Evolutionary conservation across 2,113 vertebrate species (phyloP).

Genomic region (Periophthalmus modestus): DNA sequence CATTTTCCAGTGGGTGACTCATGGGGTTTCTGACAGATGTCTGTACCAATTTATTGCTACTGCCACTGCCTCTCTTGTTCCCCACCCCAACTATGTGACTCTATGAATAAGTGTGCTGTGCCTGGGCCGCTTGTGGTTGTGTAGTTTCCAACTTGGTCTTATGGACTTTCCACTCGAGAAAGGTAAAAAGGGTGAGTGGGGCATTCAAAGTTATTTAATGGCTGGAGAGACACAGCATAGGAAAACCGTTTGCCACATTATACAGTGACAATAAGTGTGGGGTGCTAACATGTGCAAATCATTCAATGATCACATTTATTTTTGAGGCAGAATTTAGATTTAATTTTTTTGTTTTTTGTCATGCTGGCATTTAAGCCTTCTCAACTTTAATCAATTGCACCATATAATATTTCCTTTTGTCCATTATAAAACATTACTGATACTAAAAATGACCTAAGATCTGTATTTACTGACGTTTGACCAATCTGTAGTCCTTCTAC

Average conservation of each 20-base stretch:
- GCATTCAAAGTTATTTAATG: slow-evolving; percentile 31
- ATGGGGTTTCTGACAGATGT: slow-evolving; percentile 69
- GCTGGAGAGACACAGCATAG: slow-evolving; percentile 22
- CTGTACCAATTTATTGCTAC: slow-evolving; percentile 73
- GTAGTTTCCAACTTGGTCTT: slow-evolving; percentile 65
- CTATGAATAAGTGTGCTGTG: slow-evolving; percentile 69
- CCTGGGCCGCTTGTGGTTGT: slow-evolving; percentile 58
- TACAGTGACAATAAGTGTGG: not conserved
- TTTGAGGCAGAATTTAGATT: not conserved
- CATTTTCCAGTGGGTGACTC: slow-evolving; percentile 73
- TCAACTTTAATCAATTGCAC: not conserved
- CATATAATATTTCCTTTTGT: not conserved
- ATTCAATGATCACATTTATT: not conserved
- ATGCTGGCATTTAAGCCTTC: not conserved
- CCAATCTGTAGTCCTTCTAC: no score
- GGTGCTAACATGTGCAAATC: not conserved
- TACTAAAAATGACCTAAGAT: not conserved
- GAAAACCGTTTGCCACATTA: slow-evolving; percentile 10
- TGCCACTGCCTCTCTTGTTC: slow-evolving; percentile 61
- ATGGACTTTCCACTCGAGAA: slow-evolving; percentile 67
- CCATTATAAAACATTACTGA: not conserved
- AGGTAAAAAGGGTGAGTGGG: slow-evolving; percentile 27
- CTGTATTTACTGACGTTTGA: no score
- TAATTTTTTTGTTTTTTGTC: no score
- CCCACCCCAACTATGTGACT: slow-evolving; percentile 41